These are phyloP conservation scores for Drosophila novamexicana DNA, from an alignment of 1,140 invertebrate species.

Conservation along the genomic window DNA sequence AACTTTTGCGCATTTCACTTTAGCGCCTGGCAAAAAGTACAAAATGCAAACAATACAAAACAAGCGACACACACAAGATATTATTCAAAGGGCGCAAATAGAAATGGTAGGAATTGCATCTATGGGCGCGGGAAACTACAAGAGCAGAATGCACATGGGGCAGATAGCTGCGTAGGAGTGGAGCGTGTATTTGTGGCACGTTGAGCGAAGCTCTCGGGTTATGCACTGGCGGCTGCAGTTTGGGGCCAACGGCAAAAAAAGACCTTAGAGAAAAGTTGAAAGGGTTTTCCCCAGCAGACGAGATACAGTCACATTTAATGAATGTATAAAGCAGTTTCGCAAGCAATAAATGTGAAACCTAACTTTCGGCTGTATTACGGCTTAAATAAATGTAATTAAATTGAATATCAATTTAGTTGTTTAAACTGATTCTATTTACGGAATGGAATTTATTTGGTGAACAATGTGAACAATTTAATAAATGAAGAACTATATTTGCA, in stretches of 20 bases:
- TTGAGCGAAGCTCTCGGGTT: conserved; percentile 21
- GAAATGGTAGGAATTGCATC: conserved; percentile 16
- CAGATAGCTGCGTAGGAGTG: neutral
- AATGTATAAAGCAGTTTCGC: neutral
- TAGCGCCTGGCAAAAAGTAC: conserved; percentile 20
- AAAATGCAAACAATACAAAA: conserved; percentile 66
- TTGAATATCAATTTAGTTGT: neutral
- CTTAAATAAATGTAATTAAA: neutral
- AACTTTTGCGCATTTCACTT: conserved; percentile 43
- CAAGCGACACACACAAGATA: conserved; percentile 50
- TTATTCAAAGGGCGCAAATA: conserved; percentile 41
- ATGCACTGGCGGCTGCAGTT: conserved; percentile 12
- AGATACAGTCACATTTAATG: neutral
- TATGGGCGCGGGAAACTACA: conserved; percentile 29
- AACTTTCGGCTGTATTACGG: too few relatives aligned
- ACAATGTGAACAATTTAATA: too few relatives aligned
- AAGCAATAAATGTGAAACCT: too few relatives aligned
- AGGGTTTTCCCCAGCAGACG: conserved; percentile 3
- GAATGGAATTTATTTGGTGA: too few relatives aligned
- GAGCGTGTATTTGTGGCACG: conserved; percentile 19
- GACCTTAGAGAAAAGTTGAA: conserved; percentile 6
- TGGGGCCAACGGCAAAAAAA: conserved; percentile 21
- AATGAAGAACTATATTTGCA: too few relatives aligned
- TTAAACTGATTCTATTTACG: too few relatives aligned
- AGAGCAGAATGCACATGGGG: conserved; percentile 8